Base-by-base conservation (phyloP, 1,140 invertebrate genomes). In the Drosophila quadrilineata region DNA sequence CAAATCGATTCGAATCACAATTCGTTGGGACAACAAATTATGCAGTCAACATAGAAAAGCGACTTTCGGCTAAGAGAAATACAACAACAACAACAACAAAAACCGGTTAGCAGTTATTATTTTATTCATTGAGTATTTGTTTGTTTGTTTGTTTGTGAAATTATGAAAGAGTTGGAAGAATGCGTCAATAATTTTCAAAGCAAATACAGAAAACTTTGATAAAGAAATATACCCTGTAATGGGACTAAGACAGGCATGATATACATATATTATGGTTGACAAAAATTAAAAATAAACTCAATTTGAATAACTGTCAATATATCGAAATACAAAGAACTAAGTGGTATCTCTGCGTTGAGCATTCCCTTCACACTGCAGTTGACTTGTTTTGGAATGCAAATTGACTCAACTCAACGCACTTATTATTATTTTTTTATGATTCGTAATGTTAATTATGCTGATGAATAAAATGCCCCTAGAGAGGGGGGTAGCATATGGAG, bases 391-490 rank as follows among this genome's bases (percentile, higher is more conserved):
- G 54, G 26, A 62, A 79, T 79, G 75, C 75, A 79, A 79, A 79
- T 79, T 52, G 38, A 53, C 45, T 80, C 54, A 45, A 22, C 41
- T 31, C 62, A 56, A n/a, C n/a, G n/a, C n/a, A n/a, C n/a, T n/a
- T 14, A 24, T 45, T 35, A 16, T 35, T 52, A 52, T 72, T 50
- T 57, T 71, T 75, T 77, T 76, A 73, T 84, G 79, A 84, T 85
- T 84, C 77, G 73, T 84, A 85, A 85, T 85, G 79, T 77, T 84
- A 85, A 85, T 84, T 77, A 84, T 68, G 65, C 50, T 68, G 50
- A 63, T 68, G 65, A 68, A 63, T 68, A 68, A 68, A n/a, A n/a
- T n/a, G n/a, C n/a, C 50, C 38, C 19, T 5, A 45, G 3, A 9
- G 8, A 41, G 12, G 36, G 28, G 19, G 33, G 12, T 6, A 21